Evolutionary conservation across 2,113 vertebrate species (phyloP), one percentile per base, ranked within the genome.

Genomic region (Camelus bactrianus): DNA sequence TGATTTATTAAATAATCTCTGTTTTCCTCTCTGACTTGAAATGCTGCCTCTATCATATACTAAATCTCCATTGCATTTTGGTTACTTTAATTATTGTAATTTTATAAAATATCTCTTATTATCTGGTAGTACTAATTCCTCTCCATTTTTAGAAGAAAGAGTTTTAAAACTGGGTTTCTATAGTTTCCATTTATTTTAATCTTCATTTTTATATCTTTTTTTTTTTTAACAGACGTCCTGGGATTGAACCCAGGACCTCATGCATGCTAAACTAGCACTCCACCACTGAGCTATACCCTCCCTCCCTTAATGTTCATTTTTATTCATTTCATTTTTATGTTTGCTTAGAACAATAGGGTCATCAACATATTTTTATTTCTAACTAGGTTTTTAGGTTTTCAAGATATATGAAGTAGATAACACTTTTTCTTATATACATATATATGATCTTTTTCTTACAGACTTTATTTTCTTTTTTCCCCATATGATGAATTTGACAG

Each of bases 361-460:
- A 95, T 46, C 20, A 85, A 76, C 17, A 54, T 87, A 20, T 67
- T 67, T 94, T 89, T 80, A 82, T 95, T 93, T 94, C 24, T 93
- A 48, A 75, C 35, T 79, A 64, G 46, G 42, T 65, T 82, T 95
- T 89, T 56, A 64, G 46, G 42, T 65, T 82, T 95, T 89, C 50
- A n/a, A 91, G 69, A n/a, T 92, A 42, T 28, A 32, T 26, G 12
- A 48, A 89, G 28, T 60, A 85, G 13, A 30, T 60, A 14, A 14
- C 62, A 69, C 24, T 58, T 89, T 52, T 73, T 64, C 56, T 65
- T 42, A n/a, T 26, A 6, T 50, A 32, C 26, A 6, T 32, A 0
- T 50, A 1, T 62, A 48, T 19, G n/a, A 42, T 54, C 42, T 80
- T 62, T 58, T 82, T 48, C 58, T 67, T 72, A 35, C 19, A 32